phyloP scores from a whole-genome alignment of 2,888 invertebrate species.

The Euplexia lucipara region DNA sequence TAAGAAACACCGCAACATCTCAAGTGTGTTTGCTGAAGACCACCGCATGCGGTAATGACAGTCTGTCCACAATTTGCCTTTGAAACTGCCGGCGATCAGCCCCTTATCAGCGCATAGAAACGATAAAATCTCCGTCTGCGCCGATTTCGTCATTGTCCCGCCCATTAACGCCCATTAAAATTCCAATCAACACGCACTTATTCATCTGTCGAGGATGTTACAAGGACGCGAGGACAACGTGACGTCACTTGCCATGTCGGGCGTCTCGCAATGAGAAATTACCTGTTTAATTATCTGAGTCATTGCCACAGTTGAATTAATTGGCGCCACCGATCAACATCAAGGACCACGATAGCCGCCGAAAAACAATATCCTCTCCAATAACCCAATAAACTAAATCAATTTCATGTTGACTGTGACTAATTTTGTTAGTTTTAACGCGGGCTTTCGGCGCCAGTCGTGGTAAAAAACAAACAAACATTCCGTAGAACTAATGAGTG shows the following conservation, averaged over 20 bases:
- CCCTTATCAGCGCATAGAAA: conserved; percentile 85
- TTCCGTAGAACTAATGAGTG: conserved; percentile 88
- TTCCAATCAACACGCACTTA: conserved; percentile 89
- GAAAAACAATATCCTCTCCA: conserved; percentile 71
- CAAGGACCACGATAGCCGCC: conserved; percentile 64
- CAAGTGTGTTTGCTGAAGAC: conserved; percentile 61
- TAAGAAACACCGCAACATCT: conserved; percentile 32
- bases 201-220: conserved; percentile 83
- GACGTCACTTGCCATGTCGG: conserved; percentile 72
- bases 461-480: conserved; percentile 86
- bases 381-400: conserved; percentile 77
- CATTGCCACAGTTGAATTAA: conserved; percentile 66
- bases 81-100: conserved; percentile 86
- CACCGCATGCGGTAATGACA: conserved; percentile 77
- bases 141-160: conserved; percentile 89
- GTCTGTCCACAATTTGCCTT: conserved; percentile 87
- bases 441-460: conserved; percentile 80
- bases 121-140: conserved; percentile 85
- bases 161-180: conserved; percentile 89
- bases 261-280: conserved; percentile 81
- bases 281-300: conserved; percentile 79
- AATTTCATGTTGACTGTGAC: conserved; percentile 82
- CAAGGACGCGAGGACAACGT: conserved; percentile 64
- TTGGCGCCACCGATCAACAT: conserved; percentile 60
- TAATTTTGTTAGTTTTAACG: conserved; percentile 86